A percentile compares a stretch with the other conserved stretches of the same genome.
phyloP scores from a whole-genome alignment of 2,797 vertebrate species.

The Eulemur albifrons region DNA sequence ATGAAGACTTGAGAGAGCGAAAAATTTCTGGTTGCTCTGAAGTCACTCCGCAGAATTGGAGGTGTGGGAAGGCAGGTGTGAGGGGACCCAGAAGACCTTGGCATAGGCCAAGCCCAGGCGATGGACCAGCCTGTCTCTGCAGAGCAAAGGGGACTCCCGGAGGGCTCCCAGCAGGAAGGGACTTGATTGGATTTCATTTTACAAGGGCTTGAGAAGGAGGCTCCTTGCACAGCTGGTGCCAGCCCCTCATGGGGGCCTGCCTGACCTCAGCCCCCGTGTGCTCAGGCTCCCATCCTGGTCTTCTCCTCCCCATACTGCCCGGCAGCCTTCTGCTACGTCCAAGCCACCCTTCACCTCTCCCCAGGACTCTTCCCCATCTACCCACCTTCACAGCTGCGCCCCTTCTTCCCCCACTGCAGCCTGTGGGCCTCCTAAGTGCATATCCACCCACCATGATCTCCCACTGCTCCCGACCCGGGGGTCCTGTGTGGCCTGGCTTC shows the following conservation, averaged over 20 bases:
- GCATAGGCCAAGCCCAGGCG: background rate
- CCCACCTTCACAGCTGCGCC: background rate
- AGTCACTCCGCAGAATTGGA: background rate
- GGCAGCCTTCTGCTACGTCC: background rate
- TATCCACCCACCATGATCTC: background rate
- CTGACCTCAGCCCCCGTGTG: no score
- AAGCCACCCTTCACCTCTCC: background rate
- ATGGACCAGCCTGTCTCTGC: background rate
- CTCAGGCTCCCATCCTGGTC: background rate
- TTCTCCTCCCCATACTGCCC: background rate
- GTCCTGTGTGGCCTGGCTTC: background rate
- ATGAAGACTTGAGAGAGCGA: background rate
- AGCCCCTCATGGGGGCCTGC: background rate
- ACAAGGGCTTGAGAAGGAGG: background rate
- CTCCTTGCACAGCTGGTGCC: background rate
- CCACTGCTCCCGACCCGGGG: fast-evolving
- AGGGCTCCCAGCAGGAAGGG: background rate
- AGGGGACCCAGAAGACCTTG: background rate
- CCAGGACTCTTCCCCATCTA: background rate
- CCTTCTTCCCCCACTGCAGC: background rate
- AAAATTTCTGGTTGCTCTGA: background rate
- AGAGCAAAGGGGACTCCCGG: background rate
- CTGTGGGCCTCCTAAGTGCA: background rate
- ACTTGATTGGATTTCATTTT: background rate
- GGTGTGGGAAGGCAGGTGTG: no score